Evolutionary conservation across 2,888 invertebrate genomes (phyloP).

Genomic region (Apantesis nais): DNA sequence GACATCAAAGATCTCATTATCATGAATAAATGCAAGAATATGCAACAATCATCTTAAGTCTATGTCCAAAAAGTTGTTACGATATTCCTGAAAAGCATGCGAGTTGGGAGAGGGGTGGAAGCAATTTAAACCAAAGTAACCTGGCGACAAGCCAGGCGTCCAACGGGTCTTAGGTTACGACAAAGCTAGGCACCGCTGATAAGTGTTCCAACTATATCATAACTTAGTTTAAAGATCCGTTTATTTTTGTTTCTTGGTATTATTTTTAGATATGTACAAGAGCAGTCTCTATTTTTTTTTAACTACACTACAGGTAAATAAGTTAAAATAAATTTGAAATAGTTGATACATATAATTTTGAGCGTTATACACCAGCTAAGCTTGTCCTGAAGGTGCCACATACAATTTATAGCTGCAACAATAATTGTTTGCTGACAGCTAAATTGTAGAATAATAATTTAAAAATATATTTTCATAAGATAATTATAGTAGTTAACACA

Average conservation of each 20-base stretch:
- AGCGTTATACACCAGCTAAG: no score
- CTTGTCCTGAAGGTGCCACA: no score
- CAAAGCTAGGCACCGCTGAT: slow-evolving; percentile 67
- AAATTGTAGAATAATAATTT: no score
- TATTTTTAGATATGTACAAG: not conserved
- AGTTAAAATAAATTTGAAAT: no score
- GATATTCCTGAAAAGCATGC: slow-evolving; percentile 54
- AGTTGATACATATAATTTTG: no score
- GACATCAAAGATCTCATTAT: not conserved
- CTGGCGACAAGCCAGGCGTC: slow-evolving; percentile 74
- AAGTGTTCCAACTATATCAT: slow-evolving; percentile 66
- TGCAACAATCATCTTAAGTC: slow-evolving; percentile 24
- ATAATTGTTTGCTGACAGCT: not conserved
- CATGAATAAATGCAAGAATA: not conserved
- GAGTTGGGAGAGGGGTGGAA: slow-evolving; percentile 57
- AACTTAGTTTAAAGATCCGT: slow-evolving; percentile 54
- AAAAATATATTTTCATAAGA: no score
- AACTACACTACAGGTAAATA: not conserved
- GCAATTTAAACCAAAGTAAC: slow-evolving; percentile 74
- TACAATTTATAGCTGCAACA: not conserved
- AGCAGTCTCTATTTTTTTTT: not conserved
- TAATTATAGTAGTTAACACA: no score
- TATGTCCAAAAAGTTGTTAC: slow-evolving; percentile 43
- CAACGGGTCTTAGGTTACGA: slow-evolving; percentile 64
- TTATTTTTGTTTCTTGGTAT: slow-evolving; percentile 44